A percentile compares a stretch with the other conserved stretches of the same genome.
Conservation (phyloP, 1,140 invertebrate species). For the Alviniconcha marisindica region DNA sequence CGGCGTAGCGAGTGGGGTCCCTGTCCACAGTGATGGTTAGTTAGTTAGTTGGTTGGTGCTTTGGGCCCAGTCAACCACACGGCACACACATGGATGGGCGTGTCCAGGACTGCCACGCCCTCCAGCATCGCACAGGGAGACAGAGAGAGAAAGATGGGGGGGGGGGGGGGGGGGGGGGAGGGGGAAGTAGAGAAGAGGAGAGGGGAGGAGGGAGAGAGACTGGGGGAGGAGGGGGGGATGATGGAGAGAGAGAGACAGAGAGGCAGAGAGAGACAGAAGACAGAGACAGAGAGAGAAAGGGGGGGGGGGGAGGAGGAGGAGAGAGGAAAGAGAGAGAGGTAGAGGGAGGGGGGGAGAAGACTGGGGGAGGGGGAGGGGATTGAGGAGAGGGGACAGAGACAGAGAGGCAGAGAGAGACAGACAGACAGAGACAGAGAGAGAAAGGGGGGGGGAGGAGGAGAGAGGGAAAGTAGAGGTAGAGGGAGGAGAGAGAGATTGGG, state of each 20-base stretch:
- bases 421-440: too few species aligned
- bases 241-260: too few species aligned
- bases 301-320: background rate
- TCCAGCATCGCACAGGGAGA: background rate
- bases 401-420: too few species aligned
- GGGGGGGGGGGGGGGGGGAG: too few species aligned
- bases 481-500: background rate
- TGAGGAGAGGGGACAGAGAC: background rate
- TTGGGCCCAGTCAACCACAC: background rate
- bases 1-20: background rate
- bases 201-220: too few species aligned
- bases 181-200: too few species aligned
- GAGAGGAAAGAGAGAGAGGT: background rate
- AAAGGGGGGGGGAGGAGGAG: background rate
- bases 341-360: background rate
- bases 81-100: background rate
- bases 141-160: background rate
- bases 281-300: too few species aligned
- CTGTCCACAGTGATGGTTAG: background rate
- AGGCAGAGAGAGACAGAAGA: too few species aligned
- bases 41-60: too few species aligned
- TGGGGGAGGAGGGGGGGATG: too few species aligned
- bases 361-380: background rate
- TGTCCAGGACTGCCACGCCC: background rate
- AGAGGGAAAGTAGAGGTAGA: background rate